Conservation (phyloP, 2,113 vertebrate species). For the Pica pica region DNA sequence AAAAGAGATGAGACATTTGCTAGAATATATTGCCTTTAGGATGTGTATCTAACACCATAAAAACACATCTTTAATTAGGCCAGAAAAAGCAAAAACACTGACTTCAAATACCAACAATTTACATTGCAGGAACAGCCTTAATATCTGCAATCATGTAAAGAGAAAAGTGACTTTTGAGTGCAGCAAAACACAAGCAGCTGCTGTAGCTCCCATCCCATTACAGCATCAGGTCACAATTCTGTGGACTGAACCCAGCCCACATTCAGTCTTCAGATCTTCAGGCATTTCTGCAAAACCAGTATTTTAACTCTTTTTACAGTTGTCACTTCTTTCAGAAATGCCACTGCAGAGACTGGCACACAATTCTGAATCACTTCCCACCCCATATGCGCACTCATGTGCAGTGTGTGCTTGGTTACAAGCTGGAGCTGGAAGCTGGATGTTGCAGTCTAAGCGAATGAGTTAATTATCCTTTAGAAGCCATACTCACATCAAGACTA, state of each 20-base stretch:
- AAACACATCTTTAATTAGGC: background rate
- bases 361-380: background rate
- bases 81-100: background rate
- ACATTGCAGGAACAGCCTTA: background rate
- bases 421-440: background rate
- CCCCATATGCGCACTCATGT: background rate
- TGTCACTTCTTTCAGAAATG: background rate
- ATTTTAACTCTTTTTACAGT: background rate
- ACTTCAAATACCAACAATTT: background rate
- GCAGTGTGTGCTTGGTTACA: background rate
- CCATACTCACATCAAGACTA: constrained; percentile 80
- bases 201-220: background rate
- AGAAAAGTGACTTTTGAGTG: background rate
- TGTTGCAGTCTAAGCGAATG: background rate
- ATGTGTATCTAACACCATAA: background rate
- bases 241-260: background rate
- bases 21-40: background rate
- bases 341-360: background rate
- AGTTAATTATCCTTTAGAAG: background rate
- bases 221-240: background rate
- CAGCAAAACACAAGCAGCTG: background rate
- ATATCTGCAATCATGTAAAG: background rate
- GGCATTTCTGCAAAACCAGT: background rate
- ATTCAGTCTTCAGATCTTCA: background rate
- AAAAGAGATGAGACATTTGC: background rate